Base-by-base conservation (phyloP, 2,113 vertebrate genomes). In the Xenus cinereus region DNA sequence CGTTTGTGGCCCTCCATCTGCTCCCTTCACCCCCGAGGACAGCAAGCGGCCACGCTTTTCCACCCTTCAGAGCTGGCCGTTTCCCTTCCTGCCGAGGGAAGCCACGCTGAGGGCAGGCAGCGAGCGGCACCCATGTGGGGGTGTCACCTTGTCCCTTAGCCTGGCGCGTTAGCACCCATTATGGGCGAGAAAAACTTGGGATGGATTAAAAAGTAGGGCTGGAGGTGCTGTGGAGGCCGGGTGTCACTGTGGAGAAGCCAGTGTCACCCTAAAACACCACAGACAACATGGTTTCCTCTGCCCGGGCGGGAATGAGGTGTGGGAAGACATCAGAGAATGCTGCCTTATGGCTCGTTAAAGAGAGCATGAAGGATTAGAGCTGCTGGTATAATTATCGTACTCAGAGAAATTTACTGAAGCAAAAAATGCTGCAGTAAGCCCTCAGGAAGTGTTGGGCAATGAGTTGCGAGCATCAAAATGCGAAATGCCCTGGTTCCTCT, bases 11-110 rank as follows among this genome's bases (percentile, higher is more conserved):
- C 2, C 0, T 14, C 53, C 67, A 5, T 21, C 27, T 28, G 67
- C 67, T 51, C 9, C 10, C 71, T 10, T 9, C 33, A n/a, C 3
- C 43, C 75, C 48, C 7, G 1, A 20, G 71, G 71, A 28, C 1
- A 1, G 33, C 2, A 4, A 28, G 3, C 23, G 13, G 12, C 37
- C 27, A 0, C 0, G 0, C 0, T 19, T 66, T 39, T 6, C 17
- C 46, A 12, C 48, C 0, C 7, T 2, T 21, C 26, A 7, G 14
- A 68, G 13, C 32, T 48, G 32, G n/a, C 30, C 1, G 1, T 35
- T 24, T 13, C 6, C 20, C 13, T 51, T 17, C 35, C 27, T 20
- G 1, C 63, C 19, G 64, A 26, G 12, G 35, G 63, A 1, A 35
- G 21, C 8, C 37, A 5, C 10, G 1, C 63, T 15, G 64, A 26